These are phyloP conservation scores for Gnathonemus echidnorhynchus DNA, from an alignment of 2,113 vertebrate genomes.

Conservation along the genomic window DNA sequence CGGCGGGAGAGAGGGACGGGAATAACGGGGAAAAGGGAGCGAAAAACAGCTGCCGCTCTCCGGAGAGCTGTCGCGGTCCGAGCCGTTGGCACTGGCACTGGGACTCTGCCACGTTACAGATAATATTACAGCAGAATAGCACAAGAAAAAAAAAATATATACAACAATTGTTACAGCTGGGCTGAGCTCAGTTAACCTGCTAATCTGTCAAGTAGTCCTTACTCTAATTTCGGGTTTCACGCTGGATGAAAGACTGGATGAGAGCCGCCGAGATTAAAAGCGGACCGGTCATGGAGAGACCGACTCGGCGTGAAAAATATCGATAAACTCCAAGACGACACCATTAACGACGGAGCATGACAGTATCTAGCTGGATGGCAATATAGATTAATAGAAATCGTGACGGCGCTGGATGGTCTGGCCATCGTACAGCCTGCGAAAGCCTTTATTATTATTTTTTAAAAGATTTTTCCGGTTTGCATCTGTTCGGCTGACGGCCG, in stretches of 20 bases:
- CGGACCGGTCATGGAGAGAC: constrained; percentile 23
- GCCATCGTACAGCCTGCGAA: not conserved
- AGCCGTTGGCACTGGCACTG: constrained; percentile 23
- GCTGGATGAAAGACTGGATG: constrained; percentile 9
- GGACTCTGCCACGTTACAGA: constrained; percentile 29
- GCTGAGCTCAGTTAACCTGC: not conserved
- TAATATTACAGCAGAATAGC: not conserved
- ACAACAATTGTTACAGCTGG: not conserved
- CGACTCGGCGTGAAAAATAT: constrained; percentile 21
- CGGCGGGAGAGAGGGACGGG: constrained; percentile 9
- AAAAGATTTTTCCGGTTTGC: constrained; percentile 14
- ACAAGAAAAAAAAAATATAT: not conserved
- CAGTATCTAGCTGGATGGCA: not conserved
- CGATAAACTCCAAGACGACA: constrained; percentile 30
- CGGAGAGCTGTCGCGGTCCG: constrained; percentile 34
- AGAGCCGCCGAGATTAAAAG: constrained; percentile 19
- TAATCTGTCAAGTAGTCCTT: not conserved
- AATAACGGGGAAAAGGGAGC: constrained; percentile 35
- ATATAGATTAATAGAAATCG: not conserved
- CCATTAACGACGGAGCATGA: not conserved
- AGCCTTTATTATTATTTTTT: not conserved
- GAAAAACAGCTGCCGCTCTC: constrained; percentile 29
- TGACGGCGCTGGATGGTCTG: constrained; percentile 19
- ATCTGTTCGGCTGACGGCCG: not conserved
- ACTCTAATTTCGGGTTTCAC: not conserved